Base-by-base conservation (phyloP, 2,113 vertebrate species). In the Sprattus sprattus region DNA sequence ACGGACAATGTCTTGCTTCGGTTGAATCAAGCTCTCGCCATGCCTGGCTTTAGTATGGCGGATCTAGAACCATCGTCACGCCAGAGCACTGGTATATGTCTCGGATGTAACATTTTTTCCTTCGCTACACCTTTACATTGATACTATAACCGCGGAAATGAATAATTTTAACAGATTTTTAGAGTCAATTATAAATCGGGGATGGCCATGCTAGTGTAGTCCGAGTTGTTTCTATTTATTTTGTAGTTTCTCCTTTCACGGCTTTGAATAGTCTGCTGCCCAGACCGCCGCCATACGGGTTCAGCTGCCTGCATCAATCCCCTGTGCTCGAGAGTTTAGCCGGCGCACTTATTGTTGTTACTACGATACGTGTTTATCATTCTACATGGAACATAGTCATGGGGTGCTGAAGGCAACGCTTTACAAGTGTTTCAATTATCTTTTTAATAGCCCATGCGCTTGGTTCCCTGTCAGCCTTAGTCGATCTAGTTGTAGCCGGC, bases 41-140 rank as follows among this genome's bases (percentile, higher is more conserved):
- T 81, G 86, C 81, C 78, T 81, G 85, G 85, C 91, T 91, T 90
- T 91, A 95, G 94, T 92, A 96, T 95, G 95, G 95, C 95, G 94
- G 95, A 90, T 89, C 91, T 87, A 90, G 90, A 91, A 92, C 93
- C 85, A 88, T 93, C 93, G 91, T 93, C 92, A 93, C 93, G 93
- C 95, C 93, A 93, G 91, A 87, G 83, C 90, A 88, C 90, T 92
- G 81, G 57, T 80, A 88, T 90, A 91, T 18, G 83, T 89, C 89
- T 91, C 93, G 92, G 92, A 81, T 85, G 86, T 88, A 87, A 71
- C 86, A 18, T 88, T 87, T 85, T 91, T 92, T 88, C 82, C 52
- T 85, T 82, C 49, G 20, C 39, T 83, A 46, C 2, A 10, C n/a
- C 25, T 25, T 13, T 49, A 81, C 32, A 10, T 22, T 20, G 32